Evolutionary conservation across 1,140 invertebrate species (phyloP), one percentile per base, ranked within the genome.

Genomic region (Panagrolaimus sp.): DNA sequence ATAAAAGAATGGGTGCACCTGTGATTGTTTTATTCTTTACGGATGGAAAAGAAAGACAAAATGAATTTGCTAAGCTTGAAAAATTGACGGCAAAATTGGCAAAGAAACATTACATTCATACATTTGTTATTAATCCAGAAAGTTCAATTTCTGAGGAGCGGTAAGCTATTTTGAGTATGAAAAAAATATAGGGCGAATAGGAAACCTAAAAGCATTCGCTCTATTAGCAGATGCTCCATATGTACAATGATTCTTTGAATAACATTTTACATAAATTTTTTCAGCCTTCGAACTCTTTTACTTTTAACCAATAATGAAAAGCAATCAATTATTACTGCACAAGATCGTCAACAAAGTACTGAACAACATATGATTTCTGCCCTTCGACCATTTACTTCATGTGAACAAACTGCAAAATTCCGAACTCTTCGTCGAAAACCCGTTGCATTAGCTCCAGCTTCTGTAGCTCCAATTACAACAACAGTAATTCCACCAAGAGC

Each of bases 51-150:
- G 27, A 25, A 25, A 20, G 51, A 57, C 51, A 20, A 13, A 57
- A 57, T 57, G 51, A 57, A 16, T 25, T 27, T 25, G 20, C 51
- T 8, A 57, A 57, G 20, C 13, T 57, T 20, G 51, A 57, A 57
- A 16, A 14, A 13, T 20, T 57, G 9, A n/a, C 51, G 8, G n/a
- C 20, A 27, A 57, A 57, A 27, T 27, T 57, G 9, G 51, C 20
- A 2, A 57, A 57, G 51, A 57, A 57, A 27, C 51, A 57, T 27
- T 57, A 57, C 27, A 16, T 57, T 13, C 11, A 27, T 11, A 27
- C 27, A 11, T 57, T 57, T 57, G 51, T 27, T 13, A 27, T 57
- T n/a, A 16, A 57, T 57, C 51, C 51, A 11, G 51, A 57, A 25
- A 57, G 27, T 57, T 20, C 27, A 25, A 16, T 57, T 27, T 25